Conservation (phyloP, 2,797 vertebrate genomes). For the Eulemur albifrons region DNA sequence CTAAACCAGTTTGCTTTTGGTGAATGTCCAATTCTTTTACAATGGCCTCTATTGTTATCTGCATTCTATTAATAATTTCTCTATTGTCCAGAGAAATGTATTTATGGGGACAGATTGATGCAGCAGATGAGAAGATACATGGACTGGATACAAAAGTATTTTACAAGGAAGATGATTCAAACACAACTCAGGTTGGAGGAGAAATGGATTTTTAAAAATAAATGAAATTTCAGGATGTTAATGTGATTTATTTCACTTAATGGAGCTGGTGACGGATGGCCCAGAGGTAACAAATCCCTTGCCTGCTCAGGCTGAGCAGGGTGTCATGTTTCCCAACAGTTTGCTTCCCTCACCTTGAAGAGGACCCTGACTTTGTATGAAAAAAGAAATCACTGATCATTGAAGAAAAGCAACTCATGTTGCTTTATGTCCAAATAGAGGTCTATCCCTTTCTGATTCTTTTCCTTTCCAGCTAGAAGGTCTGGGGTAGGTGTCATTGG, state of each 20-base stretch:
- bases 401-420: not conserved
- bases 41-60: slow-evolving; percentile 36
- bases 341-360: slow-evolving; percentile 45
- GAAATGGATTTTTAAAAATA: slow-evolving; percentile 65
- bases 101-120: slow-evolving; percentile 62
- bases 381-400: not conserved
- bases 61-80: slow-evolving; percentile 38
- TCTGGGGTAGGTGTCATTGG: not conserved
- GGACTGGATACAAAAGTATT: slow-evolving; percentile 53
- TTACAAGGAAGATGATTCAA: slow-evolving; percentile 59
- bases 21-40: slow-evolving; percentile 47
- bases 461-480: slow-evolving; percentile 18
- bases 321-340: not conserved
- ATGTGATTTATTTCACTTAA: slow-evolving; percentile 63
- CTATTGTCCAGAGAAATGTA: slow-evolving; percentile 53
- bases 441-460: not conserved
- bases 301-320: not conserved
- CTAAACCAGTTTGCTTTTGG: slow-evolving; percentile 58
- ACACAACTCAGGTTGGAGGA: slow-evolving; percentile 18
- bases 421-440: slow-evolving; percentile 22
- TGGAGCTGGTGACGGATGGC: slow-evolving; percentile 4
- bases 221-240: slow-evolving; percentile 62
- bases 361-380: slow-evolving; percentile 7
- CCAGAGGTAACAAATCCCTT: slow-evolving; percentile 30
- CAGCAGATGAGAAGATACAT: slow-evolving; percentile 61